Evolutionary conservation across 2,797 vertebrate species (phyloP).

Genomic region (Podarcis lilfordi): DNA sequence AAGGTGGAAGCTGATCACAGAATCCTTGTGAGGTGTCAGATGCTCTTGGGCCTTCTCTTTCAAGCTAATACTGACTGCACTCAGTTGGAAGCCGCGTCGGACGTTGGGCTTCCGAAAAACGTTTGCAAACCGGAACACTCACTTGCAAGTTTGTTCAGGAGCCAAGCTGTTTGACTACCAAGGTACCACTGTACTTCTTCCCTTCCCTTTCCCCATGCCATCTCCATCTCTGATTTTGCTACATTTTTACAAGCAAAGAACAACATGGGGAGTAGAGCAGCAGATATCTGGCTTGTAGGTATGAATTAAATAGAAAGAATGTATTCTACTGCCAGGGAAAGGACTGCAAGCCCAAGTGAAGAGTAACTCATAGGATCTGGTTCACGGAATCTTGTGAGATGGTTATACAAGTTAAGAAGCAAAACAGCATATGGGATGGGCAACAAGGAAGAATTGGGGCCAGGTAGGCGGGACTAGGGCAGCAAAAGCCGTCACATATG

Average conservation of each 20-base stretch:
- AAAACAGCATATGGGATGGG: neutral
- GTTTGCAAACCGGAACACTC: too few species aligned
- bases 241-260: neutral
- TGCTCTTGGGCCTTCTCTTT: too few species aligned
- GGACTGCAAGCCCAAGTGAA: neutral
- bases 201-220: too few species aligned
- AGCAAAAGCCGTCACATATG: neutral
- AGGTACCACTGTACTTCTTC: too few species aligned
- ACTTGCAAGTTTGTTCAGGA: too few species aligned
- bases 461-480: neutral
- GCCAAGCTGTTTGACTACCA: too few species aligned
- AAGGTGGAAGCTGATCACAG: too few species aligned
- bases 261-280: neutral
- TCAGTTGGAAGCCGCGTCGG: too few species aligned
- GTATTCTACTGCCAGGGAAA: neutral
- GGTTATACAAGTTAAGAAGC: neutral
- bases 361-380: neutral
- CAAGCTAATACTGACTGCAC: too few species aligned
- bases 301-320: neutral
- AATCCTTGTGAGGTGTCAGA: too few species aligned
- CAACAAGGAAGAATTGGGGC: neutral
- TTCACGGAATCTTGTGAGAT: neutral
- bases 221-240: neutral
- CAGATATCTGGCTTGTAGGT: neutral
- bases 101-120: too few species aligned